These are phyloP conservation scores for Naja naja DNA, from an alignment of 2,113 vertebrate species.

Conservation along the genomic window DNA sequence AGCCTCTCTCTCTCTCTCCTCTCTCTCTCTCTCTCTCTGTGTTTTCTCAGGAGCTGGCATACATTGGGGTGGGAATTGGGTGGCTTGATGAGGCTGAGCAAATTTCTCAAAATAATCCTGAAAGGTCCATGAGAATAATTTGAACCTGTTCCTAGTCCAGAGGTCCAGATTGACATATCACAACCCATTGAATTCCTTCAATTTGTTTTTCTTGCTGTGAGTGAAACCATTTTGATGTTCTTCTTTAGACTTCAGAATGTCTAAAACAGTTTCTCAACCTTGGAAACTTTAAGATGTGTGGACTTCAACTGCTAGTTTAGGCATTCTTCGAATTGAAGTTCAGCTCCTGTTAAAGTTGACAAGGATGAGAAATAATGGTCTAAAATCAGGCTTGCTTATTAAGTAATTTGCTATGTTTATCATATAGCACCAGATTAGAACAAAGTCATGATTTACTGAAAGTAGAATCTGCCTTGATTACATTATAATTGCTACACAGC, in stretches of 20 bases:
- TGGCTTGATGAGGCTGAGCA: neutral
- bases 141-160: neutral
- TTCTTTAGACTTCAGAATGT: neutral
- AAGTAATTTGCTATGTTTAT: constrained; percentile 63
- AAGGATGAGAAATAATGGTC: neutral
- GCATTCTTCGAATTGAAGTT: neutral
- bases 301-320: neutral
- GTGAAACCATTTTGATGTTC: neutral
- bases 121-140: neutral
- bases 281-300: neutral
- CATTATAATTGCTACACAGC: constrained; percentile 83
- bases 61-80: neutral
- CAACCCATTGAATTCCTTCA: neutral
- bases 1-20: too few relatives aligned
- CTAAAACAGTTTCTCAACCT: neutral
- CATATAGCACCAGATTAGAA: constrained; percentile 66
- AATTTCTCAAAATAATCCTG: neutral
- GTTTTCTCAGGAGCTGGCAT: neutral
- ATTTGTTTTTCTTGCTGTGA: neutral
- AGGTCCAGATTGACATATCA: neutral
- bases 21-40: too few relatives aligned
- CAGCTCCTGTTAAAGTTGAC: neutral
- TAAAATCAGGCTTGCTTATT: neutral
- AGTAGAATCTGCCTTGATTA: constrained; percentile 87
- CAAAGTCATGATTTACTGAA: constrained; percentile 86